Evolutionary conservation across 2,888 invertebrate genomes (phyloP), one percentile per base, ranked within the genome.

Genomic region (Dryomyza anilis): DNA sequence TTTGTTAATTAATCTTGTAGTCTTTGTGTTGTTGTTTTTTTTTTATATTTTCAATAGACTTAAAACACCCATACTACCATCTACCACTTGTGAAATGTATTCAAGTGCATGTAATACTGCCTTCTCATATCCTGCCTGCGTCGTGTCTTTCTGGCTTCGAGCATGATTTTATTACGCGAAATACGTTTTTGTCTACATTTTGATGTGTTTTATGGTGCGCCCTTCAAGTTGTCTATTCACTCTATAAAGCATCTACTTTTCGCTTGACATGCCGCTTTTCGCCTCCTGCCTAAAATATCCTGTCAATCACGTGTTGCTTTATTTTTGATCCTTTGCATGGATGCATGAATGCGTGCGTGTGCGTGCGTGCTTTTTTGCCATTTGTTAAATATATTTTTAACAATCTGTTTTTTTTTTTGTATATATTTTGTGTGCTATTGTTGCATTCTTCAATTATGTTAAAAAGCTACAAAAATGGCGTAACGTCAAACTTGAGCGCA

Each of bases 1-100:
- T 77, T 70, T 72, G 74, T 77, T 77, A 77, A 77, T 77, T 77
- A 79, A 77, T 77, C 78, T 76, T 75, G 14, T 21, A 74, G 14
- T 16, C 67, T 70, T 72, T 71, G 68, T 71, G 69, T 65, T 65
- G 63, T 27, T 48, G n/a, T n/a, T n/a, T n/a, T n/a, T n/a, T n/a
- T n/a, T n/a, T n/a, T n/a, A n/a, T n/a, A n/a, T n/a, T n/a, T n/a
- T n/a, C n/a, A n/a, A n/a, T n/a, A n/a, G n/a, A n/a, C n/a, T n/a
- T n/a, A n/a, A n/a, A n/a, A n/a, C n/a, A n/a, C n/a, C n/a, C n/a
- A n/a, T n/a, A n/a, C n/a, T n/a, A n/a, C n/a, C n/a, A n/a, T n/a
- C n/a, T n/a, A n/a, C n/a, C n/a, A n/a, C n/a, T n/a, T n/a, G n/a
- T n/a, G n/a, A n/a, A n/a, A n/a, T n/a, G n/a, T 12, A 30, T 53